phyloP scores from a whole-genome alignment of 2,888 invertebrate genomes.

The Pseudanteris insignis region DNA sequence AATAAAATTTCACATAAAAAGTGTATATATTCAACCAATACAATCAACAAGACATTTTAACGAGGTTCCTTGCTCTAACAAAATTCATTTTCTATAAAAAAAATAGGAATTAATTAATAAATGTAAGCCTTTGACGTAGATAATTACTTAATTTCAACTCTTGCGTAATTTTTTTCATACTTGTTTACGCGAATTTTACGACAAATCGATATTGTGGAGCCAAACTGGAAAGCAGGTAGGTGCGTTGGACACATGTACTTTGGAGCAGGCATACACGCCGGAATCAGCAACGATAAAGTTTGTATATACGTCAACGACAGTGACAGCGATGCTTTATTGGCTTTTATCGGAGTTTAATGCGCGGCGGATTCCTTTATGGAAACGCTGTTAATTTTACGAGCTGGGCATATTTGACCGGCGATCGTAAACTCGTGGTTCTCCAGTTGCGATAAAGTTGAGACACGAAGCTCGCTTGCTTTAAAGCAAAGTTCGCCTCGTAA shows the following conservation, averaged over 20 bases:
- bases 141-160: no score
- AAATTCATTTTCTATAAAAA: no score
- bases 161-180: no score
- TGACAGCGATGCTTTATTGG: slow-evolving; percentile 41
- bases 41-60: no score
- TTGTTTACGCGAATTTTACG: no score
- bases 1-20: no score
- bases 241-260: slow-evolving; percentile 31
- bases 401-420: slow-evolving; percentile 58
- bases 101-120: no score
- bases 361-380: slow-evolving; percentile 61
- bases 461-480: slow-evolving; percentile 52
- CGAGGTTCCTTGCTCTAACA: no score
- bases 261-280: slow-evolving; percentile 8
- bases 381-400: slow-evolving; percentile 64
- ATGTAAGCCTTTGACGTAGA: no score
- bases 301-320: slow-evolving; percentile 33
- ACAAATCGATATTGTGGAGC: no score
- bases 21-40: no score
- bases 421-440: slow-evolving; percentile 63
- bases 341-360: slow-evolving; percentile 57
- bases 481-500: slow-evolving; percentile 60
- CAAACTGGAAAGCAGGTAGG: slow-evolving; percentile 31
- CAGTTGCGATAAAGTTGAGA: slow-evolving; percentile 61
- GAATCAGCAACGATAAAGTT: slow-evolving; percentile 30